These are phyloP conservation scores for Acanthiza pusilla DNA, from an alignment of 2,797 vertebrate species.

Conservation along the genomic window DNA sequence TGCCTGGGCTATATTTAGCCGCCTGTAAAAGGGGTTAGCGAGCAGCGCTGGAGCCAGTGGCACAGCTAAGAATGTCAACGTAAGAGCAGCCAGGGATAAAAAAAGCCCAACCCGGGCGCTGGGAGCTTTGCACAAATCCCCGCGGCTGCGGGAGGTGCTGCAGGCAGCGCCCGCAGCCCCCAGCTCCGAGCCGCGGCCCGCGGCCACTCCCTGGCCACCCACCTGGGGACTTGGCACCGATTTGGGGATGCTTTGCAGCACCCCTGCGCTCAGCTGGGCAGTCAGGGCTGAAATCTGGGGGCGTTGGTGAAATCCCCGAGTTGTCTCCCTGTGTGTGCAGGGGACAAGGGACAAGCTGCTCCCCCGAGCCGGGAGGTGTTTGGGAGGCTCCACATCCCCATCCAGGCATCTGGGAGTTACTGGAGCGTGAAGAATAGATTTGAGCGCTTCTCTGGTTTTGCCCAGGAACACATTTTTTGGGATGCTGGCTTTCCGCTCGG, in stretches of 20 bases:
- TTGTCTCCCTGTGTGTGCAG: rapidly evolving
- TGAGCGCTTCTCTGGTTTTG: not conserved
- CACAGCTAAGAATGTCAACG: slow-evolving; percentile 55
- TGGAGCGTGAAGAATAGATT: not conserved
- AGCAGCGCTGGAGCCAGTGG: slow-evolving; percentile 49
- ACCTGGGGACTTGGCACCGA: rapidly evolving
- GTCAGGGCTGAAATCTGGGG: not conserved
- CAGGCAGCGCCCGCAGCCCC: not conserved
- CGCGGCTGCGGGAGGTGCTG: not conserved
- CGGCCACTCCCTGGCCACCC: rapidly evolving
- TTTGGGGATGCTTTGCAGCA: not conserved
- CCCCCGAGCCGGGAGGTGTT: not conserved
- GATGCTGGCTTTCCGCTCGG: not conserved
- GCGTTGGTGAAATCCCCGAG: not conserved
- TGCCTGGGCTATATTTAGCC: slow-evolving; percentile 63
- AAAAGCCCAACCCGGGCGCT: slow-evolving; percentile 13
- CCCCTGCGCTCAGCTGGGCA: rapidly evolving
- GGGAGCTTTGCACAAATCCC: slow-evolving; percentile 51
- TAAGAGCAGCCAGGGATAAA: slow-evolving; percentile 60
- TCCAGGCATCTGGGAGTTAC: not conserved
- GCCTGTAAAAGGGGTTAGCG: slow-evolving; percentile 59
- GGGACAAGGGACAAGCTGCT: not conserved
- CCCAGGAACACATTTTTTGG: not conserved
- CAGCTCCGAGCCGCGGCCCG: rapidly evolving
- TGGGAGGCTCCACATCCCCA: not conserved